Evolutionary conservation across 2,888 invertebrate genomes (phyloP), one percentile per base, ranked within the genome.

Genomic region (Apantesis nais): DNA sequence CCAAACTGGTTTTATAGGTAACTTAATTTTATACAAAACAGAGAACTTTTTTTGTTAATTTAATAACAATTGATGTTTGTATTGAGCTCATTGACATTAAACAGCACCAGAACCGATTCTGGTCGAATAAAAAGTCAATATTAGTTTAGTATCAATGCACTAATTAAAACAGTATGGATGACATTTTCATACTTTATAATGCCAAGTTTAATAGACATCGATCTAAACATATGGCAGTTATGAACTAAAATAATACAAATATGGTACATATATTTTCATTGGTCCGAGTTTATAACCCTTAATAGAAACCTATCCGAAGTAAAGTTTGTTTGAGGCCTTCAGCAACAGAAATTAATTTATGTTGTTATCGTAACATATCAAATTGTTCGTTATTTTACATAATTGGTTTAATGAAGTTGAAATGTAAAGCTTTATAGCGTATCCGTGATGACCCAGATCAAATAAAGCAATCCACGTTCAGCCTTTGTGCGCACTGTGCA

Each of bases 51-150:
- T 48, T 63, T 69, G 34, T 66, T 67, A 58, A n/a, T 67, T 44
- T 25, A 66, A 58, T 16, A 60, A 52, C 25, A 34, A 65, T 71
- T 72, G 73, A 67, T 81, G 76, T 84, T 81, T 82, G 70, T 76
- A 77, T 73, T 77, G 79, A 78, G 78, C 67, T 72, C 73, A 52
- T 73, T 70, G 69, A 71, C 70, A 79, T 66, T 76, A 75, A 77
- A 73, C 66, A 62, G 62, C 48, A 67, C 74, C 78, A 83, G 84
- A 84, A 78, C 80, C 74, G 78, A 75, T 79, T 78, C 78, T 82
- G 81, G 81, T 82, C 76, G 73, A 80, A 79, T 79, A 77, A 76
- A 79, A 77, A 76, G 80, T 78, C 74, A 80, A 83, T 83, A 82
- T 80, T 78, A 70, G 77, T 78, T 83, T 72, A 76, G 70, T 76